Evolutionary conservation across 2,113 vertebrate genomes (phyloP).

Genomic region (Vidua macroura): DNA sequence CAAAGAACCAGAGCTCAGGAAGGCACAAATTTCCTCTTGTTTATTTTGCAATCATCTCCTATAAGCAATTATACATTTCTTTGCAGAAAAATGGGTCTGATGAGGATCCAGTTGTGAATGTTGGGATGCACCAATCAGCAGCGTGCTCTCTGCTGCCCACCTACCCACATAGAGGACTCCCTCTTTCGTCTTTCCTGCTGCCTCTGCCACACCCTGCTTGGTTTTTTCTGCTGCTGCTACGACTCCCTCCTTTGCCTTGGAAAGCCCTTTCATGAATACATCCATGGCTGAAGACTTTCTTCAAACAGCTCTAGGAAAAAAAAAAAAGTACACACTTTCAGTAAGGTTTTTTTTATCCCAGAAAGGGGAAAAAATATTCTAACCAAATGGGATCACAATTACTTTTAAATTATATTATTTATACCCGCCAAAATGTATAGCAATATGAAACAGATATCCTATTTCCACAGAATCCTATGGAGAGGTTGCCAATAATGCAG

Average conservation of each 20-base stretch:
- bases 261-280: slow-evolving; percentile 83
- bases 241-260: slow-evolving; percentile 87
- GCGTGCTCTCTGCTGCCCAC: slow-evolving; percentile 24
- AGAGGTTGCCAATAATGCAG: background rate
- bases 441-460: background rate
- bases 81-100: background rate
- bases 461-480: background rate
- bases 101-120: background rate
- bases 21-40: background rate
- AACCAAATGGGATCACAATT: background rate
- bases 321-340: background rate
- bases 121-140: background rate
- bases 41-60: background rate
- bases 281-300: slow-evolving; percentile 78
- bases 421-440: background rate
- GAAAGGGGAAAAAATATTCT: background rate
- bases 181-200: slow-evolving; percentile 87
- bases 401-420: background rate
- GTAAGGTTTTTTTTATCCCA: background rate
- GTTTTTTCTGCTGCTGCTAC: slow-evolving; percentile 87
- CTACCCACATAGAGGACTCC: slow-evolving; percentile 86
- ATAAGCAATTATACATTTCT: accelerated
- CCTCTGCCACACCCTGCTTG: slow-evolving; percentile 87
- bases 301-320: background rate
- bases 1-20: background rate